Evolutionary conservation across 2,888 invertebrate genomes (phyloP).

Genomic region (Drosophila hamatofila): DNA sequence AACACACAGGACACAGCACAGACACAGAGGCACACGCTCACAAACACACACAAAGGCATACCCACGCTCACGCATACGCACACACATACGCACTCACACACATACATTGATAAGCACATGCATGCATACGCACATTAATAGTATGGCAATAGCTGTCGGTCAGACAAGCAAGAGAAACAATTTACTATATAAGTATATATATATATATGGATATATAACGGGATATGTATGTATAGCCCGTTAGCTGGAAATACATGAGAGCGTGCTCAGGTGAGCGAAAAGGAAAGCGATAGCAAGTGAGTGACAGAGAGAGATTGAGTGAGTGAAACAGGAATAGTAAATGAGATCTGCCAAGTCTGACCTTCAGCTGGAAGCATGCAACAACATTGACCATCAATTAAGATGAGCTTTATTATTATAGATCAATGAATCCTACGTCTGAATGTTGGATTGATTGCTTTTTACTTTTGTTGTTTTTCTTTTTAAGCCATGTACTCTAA

Average conservation of each 20-base stretch:
- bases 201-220: not conserved
- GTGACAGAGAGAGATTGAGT: not conserved
- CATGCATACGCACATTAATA: conserved; percentile 17
- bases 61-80: not conserved
- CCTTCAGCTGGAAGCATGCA: conserved; percentile 40
- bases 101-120: conserved; percentile 17
- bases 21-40: not conserved
- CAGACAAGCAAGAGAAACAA: conserved; percentile 21
- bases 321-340: not conserved
- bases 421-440: conserved; percentile 11
- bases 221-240: no score
- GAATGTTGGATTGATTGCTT: conserved; percentile 12
- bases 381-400: conserved; percentile 17
- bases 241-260: not conserved
- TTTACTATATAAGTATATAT: not conserved
- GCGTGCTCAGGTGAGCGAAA: conserved; percentile 1
- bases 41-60: not conserved
- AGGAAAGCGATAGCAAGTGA: not conserved
- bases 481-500: conserved; percentile 2
- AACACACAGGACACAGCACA: no score
- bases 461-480: not conserved
- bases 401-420: not conserved
- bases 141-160: conserved; percentile 26
- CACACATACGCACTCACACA: not conserved
- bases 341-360: conserved; percentile 30